A percentile compares a stretch with the other conserved stretches of the same genome.
phyloP scores from a whole-genome alignment of 2,888 invertebrate genomes.

The Ditylenchus weischeri region DNA sequence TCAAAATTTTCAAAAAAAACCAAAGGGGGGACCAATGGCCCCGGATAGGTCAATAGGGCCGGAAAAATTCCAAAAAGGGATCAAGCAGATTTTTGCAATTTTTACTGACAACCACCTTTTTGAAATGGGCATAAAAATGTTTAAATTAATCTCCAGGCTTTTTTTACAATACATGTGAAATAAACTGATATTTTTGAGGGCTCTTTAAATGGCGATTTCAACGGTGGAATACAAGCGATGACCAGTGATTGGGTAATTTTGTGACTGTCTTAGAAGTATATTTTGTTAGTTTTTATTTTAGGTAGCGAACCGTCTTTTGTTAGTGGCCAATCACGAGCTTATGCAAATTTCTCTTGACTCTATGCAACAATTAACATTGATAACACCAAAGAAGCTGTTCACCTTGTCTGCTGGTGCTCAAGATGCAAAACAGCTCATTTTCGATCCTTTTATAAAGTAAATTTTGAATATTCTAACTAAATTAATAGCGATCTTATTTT shows the following conservation, averaged over 20 bases:
- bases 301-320: conserved; percentile 50
- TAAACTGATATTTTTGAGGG: conserved; percentile 32
- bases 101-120: too few relatives aligned
- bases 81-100: too few relatives aligned
- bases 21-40: too few relatives aligned
- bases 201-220: conserved; percentile 45
- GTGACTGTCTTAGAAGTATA: background rate
- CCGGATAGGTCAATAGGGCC: too few relatives aligned
- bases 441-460: conserved; percentile 57
- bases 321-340: conserved; percentile 45
- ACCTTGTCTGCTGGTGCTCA: conserved; percentile 49
- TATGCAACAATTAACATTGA: conserved; percentile 41
- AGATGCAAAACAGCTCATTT: conserved; percentile 57
- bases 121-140: too few relatives aligned
- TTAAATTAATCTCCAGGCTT: too few relatives aligned
- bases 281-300: background rate
- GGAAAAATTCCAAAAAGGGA: too few relatives aligned
- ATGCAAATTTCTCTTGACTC: conserved; percentile 50
- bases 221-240: conserved; percentile 51
- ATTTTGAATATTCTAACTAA: conserved; percentile 5
- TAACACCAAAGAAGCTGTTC: conserved; percentile 47
- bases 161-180: too few relatives aligned
- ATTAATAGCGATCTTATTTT: too few relatives aligned
- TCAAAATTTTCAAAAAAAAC: too few relatives aligned
- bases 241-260: conserved; percentile 51